Evolutionary conservation across 2,113 vertebrate genomes (phyloP), one percentile per base, ranked within the genome.

Genomic region (Atlantisia rogersi): DNA sequence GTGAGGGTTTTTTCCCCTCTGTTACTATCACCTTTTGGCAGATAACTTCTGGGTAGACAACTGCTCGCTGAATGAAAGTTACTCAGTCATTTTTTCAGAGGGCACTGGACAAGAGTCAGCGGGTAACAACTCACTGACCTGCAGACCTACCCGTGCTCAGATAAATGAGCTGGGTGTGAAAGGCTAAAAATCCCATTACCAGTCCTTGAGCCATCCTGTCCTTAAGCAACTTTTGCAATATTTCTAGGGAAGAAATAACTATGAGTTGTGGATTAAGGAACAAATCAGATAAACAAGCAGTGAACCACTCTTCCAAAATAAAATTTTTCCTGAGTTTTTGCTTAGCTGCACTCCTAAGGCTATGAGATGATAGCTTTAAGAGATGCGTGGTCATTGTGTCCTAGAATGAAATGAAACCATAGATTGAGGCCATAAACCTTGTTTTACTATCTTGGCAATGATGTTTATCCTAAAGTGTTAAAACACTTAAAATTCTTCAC

Each of bases 111-210:
- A 76, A 88, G 79, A 96, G 86, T 86, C 76, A 90, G 53, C 5
- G 7, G 92, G 80, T 93, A 96, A 95, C 95, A 94, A 93, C 77
- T 96, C 88, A 88, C 79, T 94, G 96, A 94, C 94, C 95, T 96
- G 60, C 78, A 90, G 95, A 96, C 92, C 88, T 96, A 86, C 80
- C 69, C 68, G 5, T 32, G 80, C 59, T 96, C 95, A 95, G 90
- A 97, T 96, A 96, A 90, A 93, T 96, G 94, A 95, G 85, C 58
- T 88, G 40, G 31, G 53, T 79, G 88, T 94, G 80, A 96, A 95
- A 96, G 94, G 94, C 92, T 93, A 93, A 93, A 95, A 95, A 96
- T 96, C 82, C 93, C 71, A 97, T 96, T 97, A 97, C 85, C 82
- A 95, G 96, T 90, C 95, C 90, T 95, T 95, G 94, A 97, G 92